These are phyloP conservation scores for Oreocharis arfaki DNA, from an alignment of 2,113 vertebrate species.

Conservation along the genomic window DNA sequence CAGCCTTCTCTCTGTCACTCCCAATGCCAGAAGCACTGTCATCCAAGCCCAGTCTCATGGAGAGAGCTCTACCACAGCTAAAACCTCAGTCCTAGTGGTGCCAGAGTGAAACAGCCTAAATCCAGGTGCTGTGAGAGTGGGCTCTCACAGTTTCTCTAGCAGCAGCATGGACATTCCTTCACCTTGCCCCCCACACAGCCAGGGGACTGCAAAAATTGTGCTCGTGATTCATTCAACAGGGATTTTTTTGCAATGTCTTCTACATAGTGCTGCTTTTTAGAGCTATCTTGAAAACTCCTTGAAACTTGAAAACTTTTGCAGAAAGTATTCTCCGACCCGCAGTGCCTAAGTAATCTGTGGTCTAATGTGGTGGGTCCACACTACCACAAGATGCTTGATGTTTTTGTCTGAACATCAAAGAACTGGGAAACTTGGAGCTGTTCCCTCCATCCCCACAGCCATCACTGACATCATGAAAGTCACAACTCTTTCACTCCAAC, in stretches of 20 bases:
- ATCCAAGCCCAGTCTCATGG: not conserved
- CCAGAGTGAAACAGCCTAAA: not conserved
- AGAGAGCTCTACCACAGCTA: not conserved
- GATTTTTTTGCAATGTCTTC: not conserved
- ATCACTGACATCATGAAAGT: not conserved
- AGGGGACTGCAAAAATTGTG: not conserved
- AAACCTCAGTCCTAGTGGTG: not conserved
- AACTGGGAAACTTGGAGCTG: not conserved
- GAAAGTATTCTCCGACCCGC: not conserved
- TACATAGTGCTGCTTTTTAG: not conserved
- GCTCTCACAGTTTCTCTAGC: not conserved
- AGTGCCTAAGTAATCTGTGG: not conserved
- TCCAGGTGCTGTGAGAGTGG: not conserved
- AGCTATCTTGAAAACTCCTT: not conserved
- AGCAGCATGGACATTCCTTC: not conserved
- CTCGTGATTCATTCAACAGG: not conserved
- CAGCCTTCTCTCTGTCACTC: not conserved
- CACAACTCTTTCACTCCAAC: not conserved
- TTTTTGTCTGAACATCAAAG: not conserved
- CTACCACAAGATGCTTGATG: not conserved
- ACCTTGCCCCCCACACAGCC: not conserved
- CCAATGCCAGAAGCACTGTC: not conserved
- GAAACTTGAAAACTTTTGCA: too few relatives aligned
- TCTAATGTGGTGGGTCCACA: not conserved
- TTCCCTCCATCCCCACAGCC: not conserved